Conservation (phyloP, 2,888 invertebrate genomes). For the Monoplex corrugatus region DNA sequence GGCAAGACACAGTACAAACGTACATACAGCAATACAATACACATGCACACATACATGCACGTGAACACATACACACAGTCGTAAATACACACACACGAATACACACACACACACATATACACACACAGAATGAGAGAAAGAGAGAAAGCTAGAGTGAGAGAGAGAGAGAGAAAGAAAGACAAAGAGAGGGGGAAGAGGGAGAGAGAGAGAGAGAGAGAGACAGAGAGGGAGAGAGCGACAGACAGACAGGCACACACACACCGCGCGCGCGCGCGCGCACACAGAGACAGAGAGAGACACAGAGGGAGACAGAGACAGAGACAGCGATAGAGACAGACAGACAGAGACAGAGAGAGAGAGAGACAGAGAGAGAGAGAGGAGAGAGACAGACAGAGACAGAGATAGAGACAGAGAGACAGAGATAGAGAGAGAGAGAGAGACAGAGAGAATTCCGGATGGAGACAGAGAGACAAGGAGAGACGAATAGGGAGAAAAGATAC, state of each 20-base stretch:
- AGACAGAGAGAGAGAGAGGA: not conserved
- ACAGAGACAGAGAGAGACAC: not conserved
- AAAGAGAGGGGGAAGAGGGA: not conserved
- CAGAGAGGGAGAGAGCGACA: not conserved
- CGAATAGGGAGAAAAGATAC: no score
- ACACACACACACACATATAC: no score
- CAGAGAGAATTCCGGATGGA: no score
- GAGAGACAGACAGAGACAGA: not conserved
- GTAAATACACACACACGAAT: no score
- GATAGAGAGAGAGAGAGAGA: no score
- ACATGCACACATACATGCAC: no score
- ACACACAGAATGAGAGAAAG: not conserved
- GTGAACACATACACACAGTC: no score
- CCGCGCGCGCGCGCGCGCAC: not conserved
- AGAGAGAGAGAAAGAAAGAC: not conserved
- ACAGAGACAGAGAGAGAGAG: not conserved
- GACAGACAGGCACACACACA: not conserved
- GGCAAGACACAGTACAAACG: not conserved
- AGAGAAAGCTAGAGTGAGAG: not conserved
- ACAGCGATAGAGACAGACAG: not conserved
- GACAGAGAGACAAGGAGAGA: no score
- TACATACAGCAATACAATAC: no score
- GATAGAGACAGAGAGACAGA: no score
- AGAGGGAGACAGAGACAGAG: no score
- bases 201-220: not conserved